Evolutionary conservation across 2,888 invertebrate genomes (phyloP).

Genomic region (Drosophila cyrtoloma): DNA sequence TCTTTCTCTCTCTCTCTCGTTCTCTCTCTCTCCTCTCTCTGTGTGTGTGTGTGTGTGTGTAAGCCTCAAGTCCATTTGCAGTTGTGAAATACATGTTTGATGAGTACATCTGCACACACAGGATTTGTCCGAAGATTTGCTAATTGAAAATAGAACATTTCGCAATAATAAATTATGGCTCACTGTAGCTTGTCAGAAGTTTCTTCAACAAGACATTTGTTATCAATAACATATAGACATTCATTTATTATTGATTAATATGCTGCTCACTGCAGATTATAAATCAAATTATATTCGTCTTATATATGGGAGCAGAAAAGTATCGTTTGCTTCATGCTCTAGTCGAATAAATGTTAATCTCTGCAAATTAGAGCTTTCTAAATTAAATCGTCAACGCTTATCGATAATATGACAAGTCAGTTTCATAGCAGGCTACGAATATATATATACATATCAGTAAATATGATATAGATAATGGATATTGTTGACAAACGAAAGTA

Average conservation of each 20-base stretch:
- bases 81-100: slow-evolving; percentile 51
- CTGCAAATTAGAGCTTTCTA: neutral
- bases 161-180: slow-evolving; percentile 16
- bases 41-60: neutral
- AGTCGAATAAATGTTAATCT: neutral
- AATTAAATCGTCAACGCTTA: neutral
- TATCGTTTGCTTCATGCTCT: neutral
- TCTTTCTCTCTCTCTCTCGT: neutral
- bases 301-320: neutral
- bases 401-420: too few relatives aligned
- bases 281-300: neutral
- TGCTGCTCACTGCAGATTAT: neutral
- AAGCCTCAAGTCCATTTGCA: slow-evolving; percentile 48
- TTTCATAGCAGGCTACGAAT: too few relatives aligned
- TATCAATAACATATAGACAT: neutral
- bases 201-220: neutral
- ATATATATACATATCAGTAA: neutral
- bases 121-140: slow-evolving; percentile 23
- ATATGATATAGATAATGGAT: neutral
- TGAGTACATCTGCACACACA: slow-evolving; percentile 41
- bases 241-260: neutral
- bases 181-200: neutral
- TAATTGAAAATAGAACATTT: slow-evolving; percentile 9
- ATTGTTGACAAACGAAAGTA: neutral
- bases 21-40: neutral